Evolutionary conservation across 2,888 invertebrate genomes (phyloP), one percentile per base, ranked within the genome.

Genomic region (Ornithoptera priamus): DNA sequence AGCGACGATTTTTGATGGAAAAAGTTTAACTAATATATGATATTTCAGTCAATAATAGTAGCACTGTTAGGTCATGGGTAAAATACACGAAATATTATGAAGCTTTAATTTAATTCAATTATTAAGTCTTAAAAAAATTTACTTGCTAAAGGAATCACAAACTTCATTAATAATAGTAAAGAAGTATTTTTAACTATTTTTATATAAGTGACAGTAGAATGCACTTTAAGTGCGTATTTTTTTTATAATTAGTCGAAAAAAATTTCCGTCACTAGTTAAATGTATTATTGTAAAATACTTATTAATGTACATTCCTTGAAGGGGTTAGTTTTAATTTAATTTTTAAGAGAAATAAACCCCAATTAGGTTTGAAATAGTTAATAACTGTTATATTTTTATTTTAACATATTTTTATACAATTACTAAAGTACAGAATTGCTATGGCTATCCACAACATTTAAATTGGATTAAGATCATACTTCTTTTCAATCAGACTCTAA

Each of bases 191-290:
- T 22, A 67, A 57, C 60, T 64, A 36, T 67, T 24, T 67, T 39
- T 68, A 62, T 68, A 67, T 56, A 53, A 88, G 88, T 87, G 81
- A 85, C 82, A 80, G 81, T 86, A 59, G 63, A 46, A 76, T 84
- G 87, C 87, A 85, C 88, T 89, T 88, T 78, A 78, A 89, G 83
- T 87, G 88, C 85, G 82, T 84, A 81, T 83, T 75, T 75, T 36
- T 75, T 79, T 67, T 74, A 63, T 65, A 68, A 62, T 74, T 74
- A 74, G 70, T 65, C 62, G 68, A 72, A 24, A 65, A 86, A 81
- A 78, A 74, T 78, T 80, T 74, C 76, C 80, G 78, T 83, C 83
- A 85, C 81, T 87, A 86, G 86, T 78, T 84, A 82, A 81, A 76
- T 72, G 67, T 77, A 77, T 75, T 72, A 71, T 77, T 80, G 77